Percentiles rank a stretch among this genome's conserved stretches.
These are phyloP conservation scores for Malurus splendens DNA, from an alignment of 2,797 vertebrate genomes.

Conservation along the genomic window DNA sequence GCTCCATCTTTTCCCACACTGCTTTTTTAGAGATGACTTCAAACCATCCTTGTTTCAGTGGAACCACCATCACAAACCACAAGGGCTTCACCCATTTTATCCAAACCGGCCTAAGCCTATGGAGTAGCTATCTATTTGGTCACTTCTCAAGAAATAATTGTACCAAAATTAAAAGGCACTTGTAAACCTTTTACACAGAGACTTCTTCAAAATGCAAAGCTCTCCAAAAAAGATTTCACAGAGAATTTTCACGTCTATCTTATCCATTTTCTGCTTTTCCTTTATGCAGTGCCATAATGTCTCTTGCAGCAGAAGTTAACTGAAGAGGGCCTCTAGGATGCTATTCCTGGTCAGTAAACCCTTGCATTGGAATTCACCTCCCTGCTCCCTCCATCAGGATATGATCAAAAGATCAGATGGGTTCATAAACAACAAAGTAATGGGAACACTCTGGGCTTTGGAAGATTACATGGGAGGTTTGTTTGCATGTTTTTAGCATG, in stretches of 20 bases:
- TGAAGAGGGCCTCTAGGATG: not conserved
- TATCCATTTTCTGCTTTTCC: not conserved
- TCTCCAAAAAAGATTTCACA: not conserved
- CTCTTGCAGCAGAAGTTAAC: not conserved
- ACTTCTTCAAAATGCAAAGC: not conserved
- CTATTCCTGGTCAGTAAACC: not conserved
- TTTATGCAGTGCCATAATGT: not conserved
- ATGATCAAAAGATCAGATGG: not conserved
- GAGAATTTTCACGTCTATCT: not conserved
- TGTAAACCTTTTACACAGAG: not conserved
- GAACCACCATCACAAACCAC: not conserved
- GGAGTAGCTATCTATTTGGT: not conserved
- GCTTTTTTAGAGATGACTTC: not conserved
- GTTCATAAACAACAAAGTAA: not conserved
- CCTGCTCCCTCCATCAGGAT: not conserved
- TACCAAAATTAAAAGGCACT: not conserved
- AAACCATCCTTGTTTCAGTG: not conserved
- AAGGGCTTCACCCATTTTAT: not conserved
- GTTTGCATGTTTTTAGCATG: conserved; percentile 35
- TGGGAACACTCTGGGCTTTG: not conserved
- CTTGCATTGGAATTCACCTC: not conserved
- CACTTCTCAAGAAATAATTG: not conserved
- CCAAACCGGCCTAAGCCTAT: not conserved
- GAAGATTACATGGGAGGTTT: conserved; percentile 5
- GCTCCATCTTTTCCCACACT: not conserved